phyloP scores from a whole-genome alignment of 2,888 invertebrate genomes.

The Nymphalis polychloros region DNA sequence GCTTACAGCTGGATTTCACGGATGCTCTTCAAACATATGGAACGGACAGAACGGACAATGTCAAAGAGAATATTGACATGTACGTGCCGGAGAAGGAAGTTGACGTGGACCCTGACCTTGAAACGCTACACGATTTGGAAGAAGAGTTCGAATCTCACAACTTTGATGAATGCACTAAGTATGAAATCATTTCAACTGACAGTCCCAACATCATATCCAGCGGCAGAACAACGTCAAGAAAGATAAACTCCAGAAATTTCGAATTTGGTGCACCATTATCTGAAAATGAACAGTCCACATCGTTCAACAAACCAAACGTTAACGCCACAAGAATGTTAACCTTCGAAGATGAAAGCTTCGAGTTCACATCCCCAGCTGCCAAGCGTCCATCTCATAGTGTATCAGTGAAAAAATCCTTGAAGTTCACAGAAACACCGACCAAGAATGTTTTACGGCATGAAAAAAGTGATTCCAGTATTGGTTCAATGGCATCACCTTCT shows the following conservation, averaged over 20 bases:
- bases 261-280: conserved; percentile 72
- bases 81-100: conserved; percentile 58
- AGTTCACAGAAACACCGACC: conserved; percentile 65
- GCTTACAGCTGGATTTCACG: conserved; percentile 67
- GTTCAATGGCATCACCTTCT: conserved; percentile 56
- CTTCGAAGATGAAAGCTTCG: conserved; percentile 70
- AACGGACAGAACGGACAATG: conserved; percentile 25
- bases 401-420: conserved; percentile 68
- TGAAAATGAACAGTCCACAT: conserved; percentile 68
- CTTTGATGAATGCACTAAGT: conserved; percentile 72
- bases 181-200: conserved; percentile 77
- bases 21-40: conserved; percentile 53
- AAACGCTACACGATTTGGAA: conserved; percentile 71
- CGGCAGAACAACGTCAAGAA: conserved; percentile 59
- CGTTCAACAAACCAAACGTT: conserved; percentile 61
- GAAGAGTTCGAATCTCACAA: conserved; percentile 71
- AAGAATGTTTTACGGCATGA: conserved; percentile 57
- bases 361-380: conserved; percentile 67
- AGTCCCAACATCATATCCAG: conserved; percentile 74
- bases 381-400: conserved; percentile 47
- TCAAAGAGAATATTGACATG: conserved; percentile 43
- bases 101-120: conserved; percentile 60
- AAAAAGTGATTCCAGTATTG: conserved; percentile 62
- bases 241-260: conserved; percentile 64
- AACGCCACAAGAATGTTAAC: conserved; percentile 66